These are phyloP conservation scores for Drosophila saltans DNA, from an alignment of 1,140 invertebrate species.

Conservation along the genomic window DNA sequence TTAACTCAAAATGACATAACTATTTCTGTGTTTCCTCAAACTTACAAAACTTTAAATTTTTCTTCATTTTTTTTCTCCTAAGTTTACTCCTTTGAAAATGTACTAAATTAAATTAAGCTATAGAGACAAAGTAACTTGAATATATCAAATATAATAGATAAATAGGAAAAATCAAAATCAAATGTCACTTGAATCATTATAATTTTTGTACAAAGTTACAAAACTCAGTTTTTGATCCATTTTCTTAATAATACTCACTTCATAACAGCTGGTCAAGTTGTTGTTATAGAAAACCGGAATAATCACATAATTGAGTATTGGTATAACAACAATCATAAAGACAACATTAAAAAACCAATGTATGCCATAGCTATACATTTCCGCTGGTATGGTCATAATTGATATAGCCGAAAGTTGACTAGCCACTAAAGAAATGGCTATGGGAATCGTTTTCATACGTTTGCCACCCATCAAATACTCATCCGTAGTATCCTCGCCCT, in stretches of 20 bases:
- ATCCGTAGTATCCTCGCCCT: slow-evolving; percentile 84
- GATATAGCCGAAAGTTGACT: slow-evolving; percentile 93
- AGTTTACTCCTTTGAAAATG: too few relatives aligned
- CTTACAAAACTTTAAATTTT: too few relatives aligned
- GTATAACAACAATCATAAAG: slow-evolving; percentile 87
- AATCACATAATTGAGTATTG: slow-evolving; percentile 88
- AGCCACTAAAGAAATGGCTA: slow-evolving; percentile 87
- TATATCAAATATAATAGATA: too few relatives aligned
- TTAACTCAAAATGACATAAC: too few relatives aligned
- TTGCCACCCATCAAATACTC: slow-evolving; percentile 87
- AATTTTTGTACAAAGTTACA: too few relatives aligned
- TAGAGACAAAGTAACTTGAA: too few relatives aligned
- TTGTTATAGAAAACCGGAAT: slow-evolving; percentile 93
- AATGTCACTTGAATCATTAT: too few relatives aligned
- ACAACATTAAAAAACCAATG: slow-evolving; percentile 87
- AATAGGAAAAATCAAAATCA: too few relatives aligned
- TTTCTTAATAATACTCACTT: slow-evolving; percentile 84
- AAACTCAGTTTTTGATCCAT: too few relatives aligned
- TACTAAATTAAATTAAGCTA: too few relatives aligned
- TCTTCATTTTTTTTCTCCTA: too few relatives aligned
- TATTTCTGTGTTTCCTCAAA: too few relatives aligned
- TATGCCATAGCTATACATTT: slow-evolving; percentile 91
- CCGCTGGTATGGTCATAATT: slow-evolving; percentile 90
- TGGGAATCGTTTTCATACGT: slow-evolving; percentile 87
- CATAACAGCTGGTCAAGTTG: slow-evolving; percentile 91